Evolutionary conservation across 23 tunicate species (phyloP), one percentile per base, ranked within the genome.

Genomic region (Botrylloides violaceus): DNA sequence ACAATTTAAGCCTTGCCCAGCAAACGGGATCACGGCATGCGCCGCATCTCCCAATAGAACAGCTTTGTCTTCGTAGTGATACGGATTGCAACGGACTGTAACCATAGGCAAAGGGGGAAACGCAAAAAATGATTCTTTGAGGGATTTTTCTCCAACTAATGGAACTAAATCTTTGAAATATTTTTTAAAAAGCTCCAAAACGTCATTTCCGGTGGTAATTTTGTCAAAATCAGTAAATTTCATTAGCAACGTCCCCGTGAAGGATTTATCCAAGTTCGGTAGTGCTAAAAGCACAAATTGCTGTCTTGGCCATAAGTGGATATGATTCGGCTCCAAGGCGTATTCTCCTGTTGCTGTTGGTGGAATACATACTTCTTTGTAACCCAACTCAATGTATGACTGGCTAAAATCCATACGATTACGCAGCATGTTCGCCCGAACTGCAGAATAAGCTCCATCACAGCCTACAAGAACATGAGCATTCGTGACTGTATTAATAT

Each of bases 31-130:
- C 28, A 79, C 77, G 0, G 97, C 83, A 74, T 90, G 97, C 2
- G 97, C 97, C 22, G 97, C 97, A 68, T 90, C 97, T n/a, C 97
- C 97, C 31, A 90, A 48, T 23, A 90, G 58, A 21, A 72, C 85
- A 1, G 71, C 91, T 6, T 76, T 78, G 66, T 75, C 62, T 39
- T 73, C 64, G 49, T 79, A 66, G 75, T 90, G 81, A 59, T 78
- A 90, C 20, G 97, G 97, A 5, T 71, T 32, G 73, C 90, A 83
- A 80, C 83, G 81, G n/a, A 87, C 86, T 9, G 95, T 57, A 2
- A 87, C 49, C 59, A 87, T 18, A 3, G 70, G 80, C 55, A 81
- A 48, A 6, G 95, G 83, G 1, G 86, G 82, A 3, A 87, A 71
- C 43, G 22, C 35, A 47, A 81, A 81, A 49, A 71, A 87, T 4